Base-by-base conservation (phyloP, 2,888 invertebrate species). In the Plutella xylostella region DNA sequence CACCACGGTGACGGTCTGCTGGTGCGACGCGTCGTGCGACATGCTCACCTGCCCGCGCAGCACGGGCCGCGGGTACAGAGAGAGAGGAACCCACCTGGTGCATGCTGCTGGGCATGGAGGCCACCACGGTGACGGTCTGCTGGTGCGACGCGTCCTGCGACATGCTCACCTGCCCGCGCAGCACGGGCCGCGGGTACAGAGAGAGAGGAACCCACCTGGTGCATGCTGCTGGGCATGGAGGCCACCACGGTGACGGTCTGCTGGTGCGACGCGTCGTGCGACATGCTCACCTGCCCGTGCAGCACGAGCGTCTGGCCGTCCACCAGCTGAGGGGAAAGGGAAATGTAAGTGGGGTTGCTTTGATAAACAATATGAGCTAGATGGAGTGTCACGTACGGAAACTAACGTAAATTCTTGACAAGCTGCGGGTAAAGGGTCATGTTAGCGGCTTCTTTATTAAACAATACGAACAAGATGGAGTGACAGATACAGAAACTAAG, bases 191-290 rank as follows among this genome's bases (percentile, higher is more conserved):
- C 25, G 5, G 5, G 25, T 25, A 25, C 25, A 25, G n/a, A n/a
- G n/a, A n/a, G n/a, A n/a, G n/a, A n/a, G 47, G 79, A 84, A 58
- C 83, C 64, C 46, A 15, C 83, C 74, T 85, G 84, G 51, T 83
- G 82, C 4, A 84, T 77, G 41, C 65, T 72, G 63, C 72, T 83
- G 7, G 83, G 80, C 73, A 83, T 82, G 1, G 83, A 84, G 1
- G 83, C 78, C 3, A 85, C 84, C 7, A 85, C 84, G 7, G 82
- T 78, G 53, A 82, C 80, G 0, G 82, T 82, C 60, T 83, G 82
- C 49, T 83, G 84, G 34, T 84, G 85, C 48, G 80, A 85, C 57
- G 83, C 64, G 46, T 84, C 84, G 54, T 83, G 83, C 0, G 83
- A 58, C 80, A 82, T 82, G 45, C 67, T 80, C 55, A 25, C 25